These are phyloP conservation scores for Ambastaia sidthimunki DNA, from an alignment of 2,797 vertebrate genomes.

Conservation along the genomic window DNA sequence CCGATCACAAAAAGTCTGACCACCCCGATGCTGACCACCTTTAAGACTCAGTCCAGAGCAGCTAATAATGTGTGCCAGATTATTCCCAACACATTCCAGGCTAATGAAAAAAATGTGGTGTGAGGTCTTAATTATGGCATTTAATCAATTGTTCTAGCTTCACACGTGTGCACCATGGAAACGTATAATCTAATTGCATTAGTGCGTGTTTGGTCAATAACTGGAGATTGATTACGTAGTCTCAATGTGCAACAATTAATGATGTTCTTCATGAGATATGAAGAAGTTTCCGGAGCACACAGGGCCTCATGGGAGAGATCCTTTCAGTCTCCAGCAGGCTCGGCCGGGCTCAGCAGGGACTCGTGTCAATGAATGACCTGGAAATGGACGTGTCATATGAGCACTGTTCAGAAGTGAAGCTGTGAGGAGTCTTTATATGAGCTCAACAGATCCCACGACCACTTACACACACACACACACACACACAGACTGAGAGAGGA, in stretches of 20 bases:
- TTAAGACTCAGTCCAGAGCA: slow-evolving; percentile 32
- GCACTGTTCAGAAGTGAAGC: slow-evolving; percentile 74
- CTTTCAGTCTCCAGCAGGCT: slow-evolving; percentile 65
- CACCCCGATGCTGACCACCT: slow-evolving; percentile 57
- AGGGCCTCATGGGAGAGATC: slow-evolving; percentile 68
- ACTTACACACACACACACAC: slow-evolving; percentile 27
- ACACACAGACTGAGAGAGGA: slow-evolving; percentile 22
- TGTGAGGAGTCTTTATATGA: slow-evolving; percentile 72
- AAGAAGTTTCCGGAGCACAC: background rate
- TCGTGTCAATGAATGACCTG: slow-evolving; percentile 77
- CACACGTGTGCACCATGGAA: background rate
- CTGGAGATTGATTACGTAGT: background rate
- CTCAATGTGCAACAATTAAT: background rate
- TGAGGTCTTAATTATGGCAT: slow-evolving; percentile 6
- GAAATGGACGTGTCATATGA: slow-evolving; percentile 76
- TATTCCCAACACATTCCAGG: slow-evolving; percentile 55
- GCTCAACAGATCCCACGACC: slow-evolving; percentile 67
- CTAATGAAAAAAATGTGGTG: slow-evolving; percentile 8
- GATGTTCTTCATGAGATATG: background rate
- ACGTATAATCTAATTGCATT: background rate
- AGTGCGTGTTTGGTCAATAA: background rate
- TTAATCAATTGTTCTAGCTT: background rate
- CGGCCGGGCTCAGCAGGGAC: slow-evolving; percentile 69
- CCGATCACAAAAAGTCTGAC: slow-evolving; percentile 52
- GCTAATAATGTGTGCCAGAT: slow-evolving; percentile 44